Evolutionary conservation across 2,797 vertebrate genomes (phyloP), one percentile per base, ranked within the genome.

Genomic region (Pyrocephalus nanus): DNA sequence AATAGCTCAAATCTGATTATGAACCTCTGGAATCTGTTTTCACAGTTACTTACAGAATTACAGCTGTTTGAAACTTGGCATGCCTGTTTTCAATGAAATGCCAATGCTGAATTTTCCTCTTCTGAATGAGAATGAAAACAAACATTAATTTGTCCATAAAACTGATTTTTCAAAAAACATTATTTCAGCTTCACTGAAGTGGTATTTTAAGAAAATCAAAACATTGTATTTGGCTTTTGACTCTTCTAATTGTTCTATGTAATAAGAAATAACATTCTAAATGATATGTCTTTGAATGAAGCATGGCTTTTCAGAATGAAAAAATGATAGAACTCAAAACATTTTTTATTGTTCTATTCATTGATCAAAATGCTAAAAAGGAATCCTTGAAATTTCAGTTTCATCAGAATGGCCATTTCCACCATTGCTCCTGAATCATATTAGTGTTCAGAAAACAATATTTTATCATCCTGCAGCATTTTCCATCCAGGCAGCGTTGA

Each of bases 41-140:
- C 48, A 53, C 45, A 84, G 38, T 42, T 72, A 19, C 26, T 82
- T 77, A 69, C 15, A 64, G 53, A 87, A 82, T 64, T 93, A 92
- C 89, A 97, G 92, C 94, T 95, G 84, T 65, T 81, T 96, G 94
- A 72, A 95, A 82, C 86, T 95, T 95, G 94, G 93, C 94, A 48
- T 87, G 88, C 57, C 36, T 91, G 53, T 89, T 91, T 80, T 76
- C 69, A 67, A 1, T 74, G 57, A 92, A 88, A 91, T 91, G 95
- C 93, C 95, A 96, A 50, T 9, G 26, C 84, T 70, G 74, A 89
- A 80, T 92, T 93, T 95, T 93, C 30, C 48, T 72, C 88, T 74
- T 92, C 89, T 93, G 78, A 92, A 51, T 77, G 40, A 83, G 42
- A 7, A 92, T 89, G 72, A 93, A 93, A 96, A 95, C 72, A 95